Conservation (phyloP, 2,797 vertebrate species). For the Chlorospingus flavigularis region DNA sequence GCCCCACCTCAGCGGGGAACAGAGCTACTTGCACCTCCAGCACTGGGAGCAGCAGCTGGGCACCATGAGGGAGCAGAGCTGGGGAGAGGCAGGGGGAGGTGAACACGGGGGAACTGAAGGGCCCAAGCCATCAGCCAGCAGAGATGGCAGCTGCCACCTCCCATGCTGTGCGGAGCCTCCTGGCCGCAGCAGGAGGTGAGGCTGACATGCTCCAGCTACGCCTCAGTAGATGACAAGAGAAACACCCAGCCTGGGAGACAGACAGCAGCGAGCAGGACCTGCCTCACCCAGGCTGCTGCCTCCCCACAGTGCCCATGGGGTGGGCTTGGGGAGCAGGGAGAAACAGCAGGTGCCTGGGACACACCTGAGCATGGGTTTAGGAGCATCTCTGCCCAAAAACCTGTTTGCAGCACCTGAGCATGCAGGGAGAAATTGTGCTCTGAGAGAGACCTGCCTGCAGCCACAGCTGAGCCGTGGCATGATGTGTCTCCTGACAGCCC, state of each 20-base stretch:
- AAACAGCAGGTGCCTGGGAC: not conserved
- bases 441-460: not conserved
- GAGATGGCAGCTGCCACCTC: constrained; percentile 7
- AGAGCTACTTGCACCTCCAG: not conserved
- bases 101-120: rapidly evolving
- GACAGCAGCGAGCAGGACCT: not conserved
- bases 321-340: not conserved
- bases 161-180: not conserved
- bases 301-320: rapidly evolving
- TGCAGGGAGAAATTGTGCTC: not conserved
- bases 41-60: not conserved
- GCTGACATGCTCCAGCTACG: not conserved
- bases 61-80: not conserved
- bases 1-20: rapidly evolving
- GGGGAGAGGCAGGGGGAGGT: not conserved
- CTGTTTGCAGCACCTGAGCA: not conserved
- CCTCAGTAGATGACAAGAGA: not conserved
- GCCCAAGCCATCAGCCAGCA: rapidly evolving
- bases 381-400: not conserved
- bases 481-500: not conserved
- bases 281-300: not conserved
- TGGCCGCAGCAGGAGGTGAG: not conserved
- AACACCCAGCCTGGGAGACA: not conserved
- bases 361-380: rapidly evolving
- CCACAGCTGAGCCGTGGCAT: not conserved